phyloP scores from a whole-genome alignment of 2,113 vertebrate species.

The Halichoerus grypus region DNA sequence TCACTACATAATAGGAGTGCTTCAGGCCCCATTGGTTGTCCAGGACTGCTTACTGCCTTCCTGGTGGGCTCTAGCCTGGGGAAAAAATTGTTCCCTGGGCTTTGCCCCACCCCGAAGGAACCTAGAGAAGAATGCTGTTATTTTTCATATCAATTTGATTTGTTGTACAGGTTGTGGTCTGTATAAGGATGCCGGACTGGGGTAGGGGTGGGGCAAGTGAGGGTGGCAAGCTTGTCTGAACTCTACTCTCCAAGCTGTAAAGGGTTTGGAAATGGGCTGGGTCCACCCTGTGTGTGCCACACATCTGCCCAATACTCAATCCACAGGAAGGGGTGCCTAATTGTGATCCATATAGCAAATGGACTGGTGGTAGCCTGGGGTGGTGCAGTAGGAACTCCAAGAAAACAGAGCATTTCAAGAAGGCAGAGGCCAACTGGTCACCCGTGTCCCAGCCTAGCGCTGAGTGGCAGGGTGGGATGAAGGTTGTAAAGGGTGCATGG shows the following conservation, averaged over 20 bases:
- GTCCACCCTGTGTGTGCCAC: not conserved
- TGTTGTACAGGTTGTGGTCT: not conserved
- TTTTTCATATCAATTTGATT: not conserved
- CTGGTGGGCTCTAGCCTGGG: not conserved
- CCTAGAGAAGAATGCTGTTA: not conserved
- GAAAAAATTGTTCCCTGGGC: not conserved
- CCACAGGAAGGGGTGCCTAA: not conserved
- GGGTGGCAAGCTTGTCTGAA: not conserved
- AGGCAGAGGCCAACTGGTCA: not conserved
- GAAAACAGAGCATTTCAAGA: not conserved
- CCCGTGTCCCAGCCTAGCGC: not conserved
- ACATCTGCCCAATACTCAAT: not conserved
- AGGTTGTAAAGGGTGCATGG: not conserved
- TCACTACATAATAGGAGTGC: not conserved
- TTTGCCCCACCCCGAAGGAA: not conserved
- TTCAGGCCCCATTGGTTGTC: not conserved
- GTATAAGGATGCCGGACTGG: not conserved
- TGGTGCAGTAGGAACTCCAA: not conserved
- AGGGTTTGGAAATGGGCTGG: not conserved
- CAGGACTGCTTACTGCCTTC: not conserved
- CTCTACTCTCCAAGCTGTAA: not conserved
- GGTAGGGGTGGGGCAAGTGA: not conserved
- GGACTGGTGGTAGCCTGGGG: no score
- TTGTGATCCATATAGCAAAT: not conserved
- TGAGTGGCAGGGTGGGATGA: not conserved